Conservation (phyloP, 1,140 invertebrate species). For the Lethrus apterus region DNA sequence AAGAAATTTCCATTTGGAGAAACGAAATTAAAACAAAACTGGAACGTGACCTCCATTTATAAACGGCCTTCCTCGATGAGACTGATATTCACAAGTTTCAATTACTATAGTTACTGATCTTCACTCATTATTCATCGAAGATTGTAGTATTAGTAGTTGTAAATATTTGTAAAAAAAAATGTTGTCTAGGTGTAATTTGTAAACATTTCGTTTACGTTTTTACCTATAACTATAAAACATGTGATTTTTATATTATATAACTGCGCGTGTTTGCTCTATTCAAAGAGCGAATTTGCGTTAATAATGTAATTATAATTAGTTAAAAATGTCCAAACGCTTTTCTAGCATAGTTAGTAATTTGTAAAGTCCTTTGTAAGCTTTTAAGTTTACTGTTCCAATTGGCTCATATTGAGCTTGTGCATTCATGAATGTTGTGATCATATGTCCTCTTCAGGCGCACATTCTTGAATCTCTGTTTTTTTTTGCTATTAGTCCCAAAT, state of each 20-base stretch:
- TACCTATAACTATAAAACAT: constrained; percentile 5
- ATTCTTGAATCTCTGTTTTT: constrained; percentile 8
- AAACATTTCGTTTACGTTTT: constrained; percentile 5
- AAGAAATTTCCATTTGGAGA: neutral
- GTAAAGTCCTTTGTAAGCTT: constrained; percentile 8
- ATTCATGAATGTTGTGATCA: constrained; percentile 11
- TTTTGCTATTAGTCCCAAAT: constrained; percentile 13
- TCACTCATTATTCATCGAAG: neutral
- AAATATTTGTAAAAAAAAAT: constrained; percentile 1
- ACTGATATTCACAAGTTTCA: constrained; percentile 4
- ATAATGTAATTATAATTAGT: constrained; percentile 9
- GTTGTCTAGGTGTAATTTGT: constrained; percentile 2
- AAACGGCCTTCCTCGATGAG: constrained; percentile 16
- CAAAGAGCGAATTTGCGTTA: neutral
- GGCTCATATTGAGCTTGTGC: constrained; percentile 16
- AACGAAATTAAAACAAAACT: constrained; percentile 1
- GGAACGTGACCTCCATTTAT: neutral
- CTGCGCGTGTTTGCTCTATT: neutral
- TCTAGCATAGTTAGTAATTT: constrained; percentile 5
- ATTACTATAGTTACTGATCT: neutral
- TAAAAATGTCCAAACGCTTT: constrained; percentile 16
- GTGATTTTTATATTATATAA: constrained; percentile 13
- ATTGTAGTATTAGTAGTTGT: constrained; percentile 11
- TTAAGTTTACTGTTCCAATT: constrained; percentile 10
- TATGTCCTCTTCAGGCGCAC: constrained; percentile 1